Evolutionary conservation across 2,113 vertebrate genomes (phyloP), one percentile per base, ranked within the genome.

Genomic region (Pituophis catenifer): DNA sequence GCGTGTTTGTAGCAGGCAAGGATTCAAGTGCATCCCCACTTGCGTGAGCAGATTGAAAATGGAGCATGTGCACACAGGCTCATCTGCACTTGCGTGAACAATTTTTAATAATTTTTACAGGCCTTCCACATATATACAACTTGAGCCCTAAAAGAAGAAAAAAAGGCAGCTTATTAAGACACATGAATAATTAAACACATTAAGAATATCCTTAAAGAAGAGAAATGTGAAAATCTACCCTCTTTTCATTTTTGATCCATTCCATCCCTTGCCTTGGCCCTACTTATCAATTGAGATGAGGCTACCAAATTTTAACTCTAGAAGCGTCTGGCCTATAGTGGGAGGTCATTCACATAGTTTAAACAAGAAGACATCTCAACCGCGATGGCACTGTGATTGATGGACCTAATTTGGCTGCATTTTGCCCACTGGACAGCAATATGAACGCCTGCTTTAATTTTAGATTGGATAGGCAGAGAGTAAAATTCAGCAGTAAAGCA

Each of bases 1-100:
- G 1, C 0, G 0, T 0, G 11, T 12, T 65, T 5, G 29, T 1
- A 65, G 62, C 26, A 65, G 62, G 10, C 26, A 65, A 65, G 11
- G 3, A 65, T 44, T 2, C 38, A 44, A 44, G 38, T 44, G 38
- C 38, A 44, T 44, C 12, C 12, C 29, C 9, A 4, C 12, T 70
- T 70, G 29, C 0, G 5, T 70, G 65, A 70, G 29, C 11, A 5
- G 10, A 1, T 4, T n/a, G 29, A 5, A 15, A n/a, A 70, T n/a
- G 29, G 13, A 70, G 65, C 12, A 1, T 70, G 1, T 70, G 29
- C 29, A 15, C 65, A 65, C 4, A 11, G 58, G 58, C 2, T 23
- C 58, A 24, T 59, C 58, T 2, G 21, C 58, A 26, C 8, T 26
- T 23, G 58, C 9, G 23, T 59, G 58, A 62, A 2, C 58, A 62